Conservation (phyloP, 2,888 invertebrate genomes). For the Cryptus armator region DNA sequence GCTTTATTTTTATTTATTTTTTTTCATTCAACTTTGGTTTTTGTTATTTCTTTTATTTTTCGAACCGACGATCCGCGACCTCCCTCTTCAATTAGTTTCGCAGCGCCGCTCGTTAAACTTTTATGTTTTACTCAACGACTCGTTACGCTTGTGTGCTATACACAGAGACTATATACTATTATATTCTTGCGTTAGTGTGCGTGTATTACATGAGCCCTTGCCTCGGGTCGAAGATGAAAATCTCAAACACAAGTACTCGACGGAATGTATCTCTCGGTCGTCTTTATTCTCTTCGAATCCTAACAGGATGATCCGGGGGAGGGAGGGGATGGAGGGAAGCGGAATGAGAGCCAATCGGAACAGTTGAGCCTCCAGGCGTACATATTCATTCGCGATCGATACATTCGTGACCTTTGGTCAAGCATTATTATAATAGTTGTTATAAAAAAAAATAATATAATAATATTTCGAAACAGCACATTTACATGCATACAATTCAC, state of each 20-base stretch:
- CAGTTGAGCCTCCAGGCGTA: constrained; percentile 39
- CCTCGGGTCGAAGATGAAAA: constrained; percentile 74
- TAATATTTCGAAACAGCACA: constrained; percentile 50
- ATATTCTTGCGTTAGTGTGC: constrained; percentile 16
- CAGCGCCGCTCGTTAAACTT: constrained; percentile 80
- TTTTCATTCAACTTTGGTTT: constrained; percentile 8
- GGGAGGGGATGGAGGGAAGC: too few species aligned
- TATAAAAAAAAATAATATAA: constrained; percentile 15
- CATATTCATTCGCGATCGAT: constrained; percentile 62
- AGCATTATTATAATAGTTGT: constrained; percentile 52
- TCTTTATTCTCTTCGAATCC: constrained; percentile 56
- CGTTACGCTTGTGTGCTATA: constrained; percentile 70
- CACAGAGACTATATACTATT: constrained; percentile 24
- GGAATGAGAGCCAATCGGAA: constrained; percentile 40
- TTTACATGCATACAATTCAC: constrained; percentile 33
- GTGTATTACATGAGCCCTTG: constrained; percentile 45
- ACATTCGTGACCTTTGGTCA: constrained; percentile 66
- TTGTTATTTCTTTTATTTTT: constrained; percentile 51
- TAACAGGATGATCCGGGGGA: constrained; percentile 40
- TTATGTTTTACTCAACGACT: constrained; percentile 79
- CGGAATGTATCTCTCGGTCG: constrained; percentile 56
- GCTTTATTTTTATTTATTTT: constrained; percentile 2
- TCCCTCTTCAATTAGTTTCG: constrained; percentile 80
- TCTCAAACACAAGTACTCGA: constrained; percentile 68
- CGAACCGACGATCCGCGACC: constrained; percentile 67